These are phyloP conservation scores for Bombycilla garrulus DNA, from an alignment of 2,113 vertebrate species.

Conservation along the genomic window DNA sequence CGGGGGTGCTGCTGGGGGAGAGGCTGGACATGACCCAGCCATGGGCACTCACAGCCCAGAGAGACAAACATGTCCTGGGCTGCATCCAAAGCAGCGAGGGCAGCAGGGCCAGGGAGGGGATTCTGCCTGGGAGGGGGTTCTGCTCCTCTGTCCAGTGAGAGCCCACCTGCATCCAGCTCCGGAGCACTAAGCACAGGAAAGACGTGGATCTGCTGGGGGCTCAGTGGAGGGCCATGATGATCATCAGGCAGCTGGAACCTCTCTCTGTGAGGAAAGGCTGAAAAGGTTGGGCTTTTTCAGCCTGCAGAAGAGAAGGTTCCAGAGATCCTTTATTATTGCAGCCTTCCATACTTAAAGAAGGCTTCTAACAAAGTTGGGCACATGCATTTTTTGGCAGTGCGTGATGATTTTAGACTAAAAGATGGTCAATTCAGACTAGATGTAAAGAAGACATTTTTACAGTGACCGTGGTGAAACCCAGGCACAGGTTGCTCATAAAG, in stretches of 20 bases:
- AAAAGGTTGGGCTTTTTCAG: neutral
- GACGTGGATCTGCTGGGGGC: neutral
- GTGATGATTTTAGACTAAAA: neutral
- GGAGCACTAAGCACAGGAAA: neutral
- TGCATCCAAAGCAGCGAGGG: neutral
- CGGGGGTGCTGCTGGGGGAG: neutral
- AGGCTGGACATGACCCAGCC: neutral
- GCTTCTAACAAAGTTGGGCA: neutral
- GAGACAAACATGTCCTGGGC: neutral
- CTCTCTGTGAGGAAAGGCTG: neutral
- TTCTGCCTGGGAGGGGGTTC: neutral
- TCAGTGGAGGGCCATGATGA: neutral
- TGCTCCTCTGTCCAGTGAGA: neutral
- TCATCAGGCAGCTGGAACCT: neutral
- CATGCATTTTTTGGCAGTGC: neutral
- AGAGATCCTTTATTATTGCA: neutral
- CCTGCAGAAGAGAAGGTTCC: neutral
- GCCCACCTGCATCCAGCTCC: neutral
- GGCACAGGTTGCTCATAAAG: neutral
- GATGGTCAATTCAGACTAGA: neutral
- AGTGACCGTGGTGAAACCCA: neutral
- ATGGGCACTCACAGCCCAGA: neutral
- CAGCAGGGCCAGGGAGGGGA: neutral
- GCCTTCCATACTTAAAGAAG: neutral
- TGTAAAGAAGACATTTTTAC: neutral